A percentile compares a stretch with the other conserved stretches of the same genome.
These are phyloP conservation scores for Tenualosa thibaudeaui DNA, from an alignment of 2,797 vertebrate species.

Conservation along the genomic window DNA sequence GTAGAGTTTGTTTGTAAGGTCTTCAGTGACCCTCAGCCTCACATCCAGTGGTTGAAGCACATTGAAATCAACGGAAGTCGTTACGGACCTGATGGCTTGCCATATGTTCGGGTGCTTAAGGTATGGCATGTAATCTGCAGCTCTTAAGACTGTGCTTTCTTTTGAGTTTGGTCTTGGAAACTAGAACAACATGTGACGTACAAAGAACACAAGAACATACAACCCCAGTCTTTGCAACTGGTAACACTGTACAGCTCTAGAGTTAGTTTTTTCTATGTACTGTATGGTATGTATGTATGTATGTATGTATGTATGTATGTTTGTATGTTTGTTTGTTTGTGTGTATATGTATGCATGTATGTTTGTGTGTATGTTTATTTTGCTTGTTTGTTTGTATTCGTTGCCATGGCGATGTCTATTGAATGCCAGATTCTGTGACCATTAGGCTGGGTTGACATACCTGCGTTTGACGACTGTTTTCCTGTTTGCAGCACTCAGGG, in stretches of 20 bases:
- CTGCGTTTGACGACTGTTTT: conserved; percentile 56
- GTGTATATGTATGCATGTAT: background rate
- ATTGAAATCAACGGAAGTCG: conserved; percentile 94
- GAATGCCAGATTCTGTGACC: background rate
- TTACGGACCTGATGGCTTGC: conserved; percentile 84
- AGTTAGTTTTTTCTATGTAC: too few relatives aligned
- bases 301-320: background rate
- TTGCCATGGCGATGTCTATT: background rate
- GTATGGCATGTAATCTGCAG: conserved; percentile 66
- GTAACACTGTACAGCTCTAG: background rate
- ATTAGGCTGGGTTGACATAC: background rate
- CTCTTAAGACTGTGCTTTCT: background rate
- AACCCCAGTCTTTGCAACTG: background rate
- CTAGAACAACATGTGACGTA: background rate
- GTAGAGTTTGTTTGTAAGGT: conserved; percentile 98
- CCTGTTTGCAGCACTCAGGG: conserved; percentile 97
- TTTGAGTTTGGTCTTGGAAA: background rate
- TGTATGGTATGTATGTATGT: background rate
- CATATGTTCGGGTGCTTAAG: conserved; percentile 92
- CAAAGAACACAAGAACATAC: background rate
- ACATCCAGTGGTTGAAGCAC: conserved; percentile 99
- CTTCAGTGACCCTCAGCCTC: conserved; percentile 97
- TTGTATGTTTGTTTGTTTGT: too few relatives aligned
- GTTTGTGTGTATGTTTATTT: background rate
- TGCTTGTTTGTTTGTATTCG: background rate